Base-by-base conservation (phyloP, 35 echinoderm and acorn worm species). In the Ophioderma brevispina region DNA sequence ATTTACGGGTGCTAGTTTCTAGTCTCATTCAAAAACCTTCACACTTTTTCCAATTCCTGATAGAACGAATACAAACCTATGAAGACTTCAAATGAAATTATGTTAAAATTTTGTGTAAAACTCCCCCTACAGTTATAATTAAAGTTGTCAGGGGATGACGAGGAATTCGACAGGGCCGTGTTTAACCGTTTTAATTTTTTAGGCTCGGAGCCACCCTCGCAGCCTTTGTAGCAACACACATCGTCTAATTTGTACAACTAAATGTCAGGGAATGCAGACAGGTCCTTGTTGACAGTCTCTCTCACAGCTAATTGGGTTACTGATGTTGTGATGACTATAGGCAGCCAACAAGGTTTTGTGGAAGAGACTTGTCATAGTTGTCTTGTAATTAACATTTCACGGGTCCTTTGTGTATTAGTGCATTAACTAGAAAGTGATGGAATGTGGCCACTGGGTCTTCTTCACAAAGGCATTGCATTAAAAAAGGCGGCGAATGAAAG, bases 241-340 rank as follows among this genome's bases (percentile, higher is more conserved):
- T 25, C 41, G 10, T 70, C 6, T 70, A 70, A 70, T 70, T 25
- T 30, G 28, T 30, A 13, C 59, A 18, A 6, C 23, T 15, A 70
- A 70, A 70, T 70, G 59, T 70, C 59, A 70, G n/a, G 59, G 59
- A 70, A 70, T 18, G 59, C 59, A 70, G 59, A 70, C 59, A 70
- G 23, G 1, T 30, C 8, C 59, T 70, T 70, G 59, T 30, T 30
- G 28, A 70, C 28, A 25, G 23, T 6, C 59, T 70, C 59, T 25
- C 4, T 25, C 28, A 8, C 78, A 35, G 17, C 4, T 3, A 80
- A 37, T 80, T 37, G 1, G 78, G 17, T 36, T 36, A 39, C 78
- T 35, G 17, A 80, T 2, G 3, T 39, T 36, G 34, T 80, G 4
- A 13, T 13, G 6, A 33, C 13, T 80, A 80, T 80, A 80, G 33